Base-by-base conservation (phyloP, 2,797 vertebrate genomes). In the Potorous gilbertii region DNA sequence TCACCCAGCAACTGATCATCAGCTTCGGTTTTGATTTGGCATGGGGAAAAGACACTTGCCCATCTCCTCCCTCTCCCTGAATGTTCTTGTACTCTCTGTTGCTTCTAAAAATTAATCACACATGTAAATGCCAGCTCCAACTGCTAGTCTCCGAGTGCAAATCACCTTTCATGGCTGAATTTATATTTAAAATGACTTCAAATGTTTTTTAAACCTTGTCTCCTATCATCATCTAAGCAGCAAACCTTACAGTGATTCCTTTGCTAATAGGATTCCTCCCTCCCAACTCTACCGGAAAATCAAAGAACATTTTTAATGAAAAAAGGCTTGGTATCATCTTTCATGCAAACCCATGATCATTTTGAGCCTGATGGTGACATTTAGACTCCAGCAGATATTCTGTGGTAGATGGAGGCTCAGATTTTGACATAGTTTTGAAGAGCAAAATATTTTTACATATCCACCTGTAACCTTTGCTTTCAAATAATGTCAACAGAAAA, bases 291-390 rank as follows among this genome's bases (percentile, higher is more conserved):
- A 94, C 92, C 14, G 90, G 74, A 95, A 95, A 96, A 97, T 96
- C 96, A 97, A 96, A 97, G 97, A 97, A 97, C 95, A 96, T 97
- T 97, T 97, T 97, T 96, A 96, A 98, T 97, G 95, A 94, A 97
- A 98, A 97, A 97, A 91, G 56, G 27, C 74, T 94, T 94, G 52
- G 92, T 56, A 90, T 96, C 94, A 57, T 62, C 34, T 62, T 93
- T 94, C 21, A 95, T 95, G 54, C 87, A 96, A 95, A 97, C 56
- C 94, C 90, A 74, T 89, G 94, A 95, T 96, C 92, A 96, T 95
- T 97, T 96, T 95, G 95, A 98, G 95, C 56, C 90, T 31, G 92
- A 93, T 96, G 56, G 94, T 97, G 97, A 98, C 97, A 98, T 98
- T 98, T 97, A 97, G 96, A 93, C 92, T 81, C 93, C 94, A 89